These are phyloP conservation scores for Drosophila sordidula DNA, from an alignment of 2,888 invertebrate genomes.

Conservation along the genomic window DNA sequence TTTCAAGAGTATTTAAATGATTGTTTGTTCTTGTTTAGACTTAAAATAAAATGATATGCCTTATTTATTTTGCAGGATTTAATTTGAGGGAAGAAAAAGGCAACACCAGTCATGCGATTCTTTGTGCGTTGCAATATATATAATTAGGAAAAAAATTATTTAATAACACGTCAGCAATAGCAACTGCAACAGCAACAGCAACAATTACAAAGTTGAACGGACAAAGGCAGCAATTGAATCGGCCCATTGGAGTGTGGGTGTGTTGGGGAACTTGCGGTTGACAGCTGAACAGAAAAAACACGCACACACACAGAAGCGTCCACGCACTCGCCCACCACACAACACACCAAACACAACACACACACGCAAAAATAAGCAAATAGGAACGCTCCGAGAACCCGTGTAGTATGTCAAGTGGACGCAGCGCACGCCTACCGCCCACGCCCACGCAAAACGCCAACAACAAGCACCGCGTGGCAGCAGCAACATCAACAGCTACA, in stretches of 20 bases:
- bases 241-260: constrained; percentile 26
- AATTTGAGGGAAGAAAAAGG: background rate
- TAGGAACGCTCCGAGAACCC: constrained; percentile 33
- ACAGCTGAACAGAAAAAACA: constrained; percentile 21
- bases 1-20: too few species aligned
- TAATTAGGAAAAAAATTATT: background rate
- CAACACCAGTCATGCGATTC: constrained; percentile 8
- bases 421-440: constrained; percentile 84
- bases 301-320: constrained; percentile 6
- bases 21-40: background rate
- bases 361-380: constrained; percentile 23
- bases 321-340: constrained; percentile 2
- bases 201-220: constrained; percentile 5
- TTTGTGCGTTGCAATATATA: background rate
- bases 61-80: constrained; percentile 7
- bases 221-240: constrained; percentile 13
- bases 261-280: constrained; percentile 38
- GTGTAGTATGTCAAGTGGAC: constrained; percentile 84
- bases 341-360: constrained; percentile 1
- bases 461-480: constrained; percentile 65
- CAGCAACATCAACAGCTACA: constrained; percentile 59
- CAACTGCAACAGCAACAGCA: constrained; percentile 8
- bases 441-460: constrained; percentile 81
- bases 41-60: background rate
- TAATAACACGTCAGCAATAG: background rate